Conservation (phyloP, 2,113 vertebrate genomes). For the Sturnus vulgaris region DNA sequence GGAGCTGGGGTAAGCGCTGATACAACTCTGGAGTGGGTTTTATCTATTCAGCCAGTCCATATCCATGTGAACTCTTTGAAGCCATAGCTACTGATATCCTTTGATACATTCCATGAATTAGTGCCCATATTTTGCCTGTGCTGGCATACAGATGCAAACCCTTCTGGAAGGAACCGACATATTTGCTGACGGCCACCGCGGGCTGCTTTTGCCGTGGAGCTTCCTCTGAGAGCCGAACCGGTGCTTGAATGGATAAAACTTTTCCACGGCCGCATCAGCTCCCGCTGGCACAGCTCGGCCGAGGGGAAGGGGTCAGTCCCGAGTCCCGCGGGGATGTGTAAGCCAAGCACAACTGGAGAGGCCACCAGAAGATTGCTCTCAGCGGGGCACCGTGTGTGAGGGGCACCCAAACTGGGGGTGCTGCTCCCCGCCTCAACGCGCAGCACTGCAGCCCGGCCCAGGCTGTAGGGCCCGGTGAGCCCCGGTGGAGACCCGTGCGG, state of each 20-base stretch:
- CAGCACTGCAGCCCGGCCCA: background rate
- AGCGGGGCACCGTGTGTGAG: background rate
- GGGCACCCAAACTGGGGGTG: background rate
- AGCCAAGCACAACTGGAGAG: background rate
- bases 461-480: background rate
- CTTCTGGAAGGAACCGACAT: background rate
- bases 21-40: rapidly evolving
- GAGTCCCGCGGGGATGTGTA: rapidly evolving
- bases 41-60: background rate
- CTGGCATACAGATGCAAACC: background rate
- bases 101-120: too few species aligned
- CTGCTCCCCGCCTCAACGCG: background rate
- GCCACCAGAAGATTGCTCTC: rapidly evolving
- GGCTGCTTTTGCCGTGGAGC: background rate
- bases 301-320: background rate
- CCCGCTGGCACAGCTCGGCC: background rate
- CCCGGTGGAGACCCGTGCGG: rapidly evolving
- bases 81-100: background rate
- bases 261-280: rapidly evolving
- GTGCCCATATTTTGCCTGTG: background rate
- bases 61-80: background rate
- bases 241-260: background rate
- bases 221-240: too few species aligned
- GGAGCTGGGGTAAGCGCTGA: background rate
- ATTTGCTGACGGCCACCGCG: rapidly evolving